Conservation (phyloP, 2,797 vertebrate genomes). For the Acomys russatus region DNA sequence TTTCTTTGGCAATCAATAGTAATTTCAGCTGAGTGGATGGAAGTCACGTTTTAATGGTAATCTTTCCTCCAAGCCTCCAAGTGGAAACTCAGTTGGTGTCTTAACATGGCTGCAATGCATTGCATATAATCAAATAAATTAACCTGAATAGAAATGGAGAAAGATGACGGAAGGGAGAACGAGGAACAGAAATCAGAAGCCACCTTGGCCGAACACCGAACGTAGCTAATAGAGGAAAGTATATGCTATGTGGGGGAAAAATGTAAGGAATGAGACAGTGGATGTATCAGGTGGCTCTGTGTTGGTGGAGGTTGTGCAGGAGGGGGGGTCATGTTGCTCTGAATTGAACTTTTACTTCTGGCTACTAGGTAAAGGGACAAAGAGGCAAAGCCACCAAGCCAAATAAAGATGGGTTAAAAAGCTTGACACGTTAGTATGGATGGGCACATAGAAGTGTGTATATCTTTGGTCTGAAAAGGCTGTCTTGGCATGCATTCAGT, state of each 20-base stretch:
- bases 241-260: constrained; percentile 78
- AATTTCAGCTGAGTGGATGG: constrained; percentile 93
- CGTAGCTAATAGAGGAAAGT: constrained; percentile 87
- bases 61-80: constrained; percentile 91
- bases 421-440: neutral
- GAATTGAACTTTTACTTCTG: constrained; percentile 82
- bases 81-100: constrained; percentile 91
- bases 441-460: neutral
- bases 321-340: constrained; percentile 62
- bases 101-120: constrained; percentile 87
- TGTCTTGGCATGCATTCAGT: neutral
- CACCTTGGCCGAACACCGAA: constrained; percentile 84
- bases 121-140: constrained; percentile 92
- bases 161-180: constrained; percentile 80
- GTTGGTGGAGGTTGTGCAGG: neutral
- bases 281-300: neutral
- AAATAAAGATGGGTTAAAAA: neutral
- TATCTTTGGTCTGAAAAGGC: constrained; percentile 8
- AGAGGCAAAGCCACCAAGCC: neutral
- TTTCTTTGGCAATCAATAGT: constrained; percentile 94
- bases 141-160: constrained; percentile 87
- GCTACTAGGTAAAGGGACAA: constrained; percentile 65
- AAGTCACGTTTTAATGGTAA: constrained; percentile 93
- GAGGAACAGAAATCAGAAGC: constrained; percentile 84
- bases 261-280: neutral